Conservation (phyloP, 1,140 invertebrate species). For the Aphidius ervi region DNA sequence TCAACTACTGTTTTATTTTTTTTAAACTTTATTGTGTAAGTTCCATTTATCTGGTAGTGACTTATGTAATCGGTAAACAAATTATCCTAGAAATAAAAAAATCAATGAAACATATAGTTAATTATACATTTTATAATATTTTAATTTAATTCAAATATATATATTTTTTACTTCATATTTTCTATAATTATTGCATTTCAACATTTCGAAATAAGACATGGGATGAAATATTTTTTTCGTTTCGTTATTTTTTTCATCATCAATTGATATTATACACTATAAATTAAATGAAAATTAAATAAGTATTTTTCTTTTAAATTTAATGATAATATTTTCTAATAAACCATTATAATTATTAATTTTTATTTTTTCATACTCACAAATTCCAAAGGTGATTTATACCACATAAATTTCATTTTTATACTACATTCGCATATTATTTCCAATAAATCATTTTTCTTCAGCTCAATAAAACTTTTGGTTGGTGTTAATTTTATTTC, state of each 20-base stretch:
- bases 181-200: no score
- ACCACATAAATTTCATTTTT: slow-evolving; percentile 29
- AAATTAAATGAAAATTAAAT: slow-evolving; percentile 23
- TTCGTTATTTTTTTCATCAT: background rate
- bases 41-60: no score
- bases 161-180: no score
- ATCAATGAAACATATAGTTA: no score
- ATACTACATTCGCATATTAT: slow-evolving; percentile 27
- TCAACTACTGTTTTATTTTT: slow-evolving; percentile 29
- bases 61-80: no score
- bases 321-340: background rate
- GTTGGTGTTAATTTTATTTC: slow-evolving; percentile 19
- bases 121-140: no score
- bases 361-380: no score
- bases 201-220: no score
- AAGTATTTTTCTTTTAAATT: slow-evolving; percentile 12
- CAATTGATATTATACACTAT: no score
- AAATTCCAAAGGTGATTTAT: slow-evolving; percentile 11
- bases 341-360: background rate
- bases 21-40: slow-evolving; percentile 23
- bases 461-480: slow-evolving; percentile 26
- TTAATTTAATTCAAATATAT: no score
- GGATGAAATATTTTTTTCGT: no score
- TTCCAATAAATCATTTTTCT: slow-evolving; percentile 31
- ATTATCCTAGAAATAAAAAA: no score